Base-by-base conservation (phyloP, 2,888 invertebrate species). In the Muschampia plurimacula region DNA sequence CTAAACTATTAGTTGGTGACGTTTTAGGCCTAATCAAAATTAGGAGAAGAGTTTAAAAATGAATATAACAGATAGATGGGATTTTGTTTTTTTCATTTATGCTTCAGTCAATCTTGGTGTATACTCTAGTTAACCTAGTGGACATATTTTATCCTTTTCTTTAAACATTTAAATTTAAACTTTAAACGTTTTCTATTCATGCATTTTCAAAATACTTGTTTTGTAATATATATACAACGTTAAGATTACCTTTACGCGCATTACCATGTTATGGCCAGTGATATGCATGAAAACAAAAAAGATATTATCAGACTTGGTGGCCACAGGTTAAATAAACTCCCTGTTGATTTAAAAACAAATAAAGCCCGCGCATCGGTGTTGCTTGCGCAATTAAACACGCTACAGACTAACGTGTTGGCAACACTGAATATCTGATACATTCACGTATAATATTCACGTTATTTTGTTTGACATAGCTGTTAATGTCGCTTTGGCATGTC, bases 401-500 rank as follows among this genome's bases (percentile, higher is more conserved):
- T 39, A 49, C 57, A 28, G 66, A 12, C 74, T 83, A 84, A 85
- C 82, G 89, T 89, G 88, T 88, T 88, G 88, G 86, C 83, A 84
- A 81, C 76, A 75, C 75, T 89, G 85, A 90, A 91, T 91, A 89
- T 88, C 91, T 89, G 81, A 91, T 90, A 22, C 6, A 52, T 52
- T 52, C 52, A 52, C n/a, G n/a, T n/a, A n/a, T n/a, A n/a, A 15
- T 15, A 82, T 80, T 78, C 82, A 84, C 82, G 87, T 88, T 87
- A 88, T 89, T 85, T 83, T 91, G 90, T 90, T 91, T 91, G 90
- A 89, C 90, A 89, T 83, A 90, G 89, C 86, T 92, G 92, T 91
- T 93, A 93, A 94, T 94, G 92, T 88, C 85, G 83, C 81, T 88
- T 89, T 93, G 88, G 93, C 93, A 94, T 93, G 93, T 92, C 89